A percentile compares a stretch with the other conserved stretches of the same genome.
These are phyloP conservation scores for Caenorhabditis tropicalis DNA, from an alignment of 1,140 invertebrate genomes.

Conservation along the genomic window DNA sequence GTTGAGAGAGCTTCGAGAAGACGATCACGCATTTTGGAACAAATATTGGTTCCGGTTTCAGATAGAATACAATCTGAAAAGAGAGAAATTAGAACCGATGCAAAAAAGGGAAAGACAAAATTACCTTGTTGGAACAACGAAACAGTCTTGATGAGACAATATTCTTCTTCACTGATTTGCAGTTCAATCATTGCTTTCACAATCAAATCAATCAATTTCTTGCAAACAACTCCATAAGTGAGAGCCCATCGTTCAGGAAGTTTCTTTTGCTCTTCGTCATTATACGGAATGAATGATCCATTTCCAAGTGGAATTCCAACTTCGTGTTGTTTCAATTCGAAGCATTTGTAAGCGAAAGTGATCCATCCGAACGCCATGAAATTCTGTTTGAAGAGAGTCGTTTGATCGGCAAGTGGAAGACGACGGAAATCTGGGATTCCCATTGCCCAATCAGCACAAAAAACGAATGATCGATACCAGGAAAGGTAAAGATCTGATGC, in stretches of 20 bases:
- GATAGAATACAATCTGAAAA: conserved; percentile 54
- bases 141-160: conserved; percentile 55
- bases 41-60: background rate
- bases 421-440: conserved; percentile 54
- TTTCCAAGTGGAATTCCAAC: conserved; percentile 56
- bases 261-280: conserved; percentile 48
- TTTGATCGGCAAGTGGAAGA: conserved; percentile 55
- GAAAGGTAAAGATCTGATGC: conserved; percentile 53
- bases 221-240: conserved; percentile 55
- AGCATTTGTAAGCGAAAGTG: conserved; percentile 50
- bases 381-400: conserved; percentile 56
- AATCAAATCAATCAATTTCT: conserved; percentile 56
- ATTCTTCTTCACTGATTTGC: conserved; percentile 53
- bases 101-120: background rate
- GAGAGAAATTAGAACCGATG: background rate
- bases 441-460: conserved; percentile 56
- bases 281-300: conserved; percentile 56
- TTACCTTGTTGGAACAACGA: conserved; percentile 55
- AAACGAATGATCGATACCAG: conserved; percentile 55
- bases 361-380: conserved; percentile 60
- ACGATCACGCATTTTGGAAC: conserved; percentile 49
- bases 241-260: conserved; percentile 54
- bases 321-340: conserved; percentile 34
- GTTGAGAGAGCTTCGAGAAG: conserved; percentile 48
- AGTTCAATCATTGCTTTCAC: conserved; percentile 53